Conservation (phyloP, 2,888 invertebrate species). For the Eurytoma californica region DNA sequence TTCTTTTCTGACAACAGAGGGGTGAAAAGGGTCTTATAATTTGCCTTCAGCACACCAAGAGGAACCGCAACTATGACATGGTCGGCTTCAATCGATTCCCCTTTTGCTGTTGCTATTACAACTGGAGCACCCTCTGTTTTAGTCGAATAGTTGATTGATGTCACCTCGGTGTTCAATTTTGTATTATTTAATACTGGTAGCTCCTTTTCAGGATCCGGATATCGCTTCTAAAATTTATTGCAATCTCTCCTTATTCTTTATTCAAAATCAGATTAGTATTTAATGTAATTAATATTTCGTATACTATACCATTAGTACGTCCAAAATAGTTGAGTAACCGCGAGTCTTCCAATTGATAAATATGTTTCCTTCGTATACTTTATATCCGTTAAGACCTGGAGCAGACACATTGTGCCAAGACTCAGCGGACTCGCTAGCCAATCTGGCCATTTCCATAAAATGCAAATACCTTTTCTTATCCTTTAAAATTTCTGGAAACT, state of each 20-base stretch:
- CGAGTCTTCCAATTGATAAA: slow-evolving; percentile 65
- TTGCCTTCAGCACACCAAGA: slow-evolving; percentile 82
- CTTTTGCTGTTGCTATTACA: slow-evolving; percentile 75
- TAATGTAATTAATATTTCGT: background rate
- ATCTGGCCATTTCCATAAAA: slow-evolving; percentile 51
- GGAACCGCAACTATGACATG: slow-evolving; percentile 83
- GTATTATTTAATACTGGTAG: slow-evolving; percentile 55
- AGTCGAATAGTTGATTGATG: slow-evolving; percentile 62
- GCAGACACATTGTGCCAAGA: slow-evolving; percentile 57
- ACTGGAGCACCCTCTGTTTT: slow-evolving; percentile 66
- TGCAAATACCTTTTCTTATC: slow-evolving; percentile 47
- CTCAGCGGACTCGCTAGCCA: slow-evolving; percentile 52
- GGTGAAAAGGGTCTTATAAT: slow-evolving; percentile 76
- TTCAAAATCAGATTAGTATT: background rate
- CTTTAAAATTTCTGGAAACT: slow-evolving; percentile 52
- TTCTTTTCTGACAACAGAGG: slow-evolving; percentile 79
- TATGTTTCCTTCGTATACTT: slow-evolving; percentile 56
- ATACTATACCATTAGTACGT: slow-evolving; percentile 66
- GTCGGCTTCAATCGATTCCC: slow-evolving; percentile 77
- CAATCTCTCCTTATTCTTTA: background rate
- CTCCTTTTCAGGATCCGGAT: slow-evolving; percentile 1
- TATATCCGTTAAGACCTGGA: slow-evolving; percentile 21
- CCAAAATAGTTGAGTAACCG: slow-evolving; percentile 65
- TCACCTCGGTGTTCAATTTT: slow-evolving; percentile 64
- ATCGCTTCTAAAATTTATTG: background rate